Percentiles rank a stretch among this genome's conserved stretches.
Evolutionary conservation across 2,113 vertebrate genomes (phyloP).

Genomic region (Merops nubicus): DNA sequence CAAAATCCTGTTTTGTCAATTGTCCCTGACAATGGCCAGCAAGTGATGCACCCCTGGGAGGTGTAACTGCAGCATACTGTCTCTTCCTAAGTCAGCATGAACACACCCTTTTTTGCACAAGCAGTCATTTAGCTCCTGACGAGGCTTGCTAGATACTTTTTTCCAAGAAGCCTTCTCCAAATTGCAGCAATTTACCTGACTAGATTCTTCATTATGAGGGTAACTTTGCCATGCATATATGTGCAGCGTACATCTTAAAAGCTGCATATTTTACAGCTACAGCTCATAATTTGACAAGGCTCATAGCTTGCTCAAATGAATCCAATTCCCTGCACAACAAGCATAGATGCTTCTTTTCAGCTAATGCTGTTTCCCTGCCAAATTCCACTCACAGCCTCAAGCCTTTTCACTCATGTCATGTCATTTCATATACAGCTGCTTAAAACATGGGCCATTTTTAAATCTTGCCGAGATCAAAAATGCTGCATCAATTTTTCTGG

Average conservation of each 20-base stretch:
- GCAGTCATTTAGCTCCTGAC: background rate
- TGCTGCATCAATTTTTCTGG: background rate
- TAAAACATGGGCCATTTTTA: background rate
- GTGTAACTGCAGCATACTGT: background rate
- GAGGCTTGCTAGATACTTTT: background rate
- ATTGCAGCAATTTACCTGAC: slow-evolving; percentile 36
- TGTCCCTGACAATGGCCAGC: background rate
- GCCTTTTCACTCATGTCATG: slow-evolving; percentile 12
- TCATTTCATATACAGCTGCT: background rate
- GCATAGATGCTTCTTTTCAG: background rate
- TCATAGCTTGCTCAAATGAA: background rate
- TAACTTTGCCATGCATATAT: background rate
- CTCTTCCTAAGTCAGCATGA: slow-evolving; percentile 2
- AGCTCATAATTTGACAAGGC: slow-evolving; percentile 9
- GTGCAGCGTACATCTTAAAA: background rate
- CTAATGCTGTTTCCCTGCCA: background rate
- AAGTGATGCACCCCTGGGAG: background rate
- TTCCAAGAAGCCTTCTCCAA: background rate
- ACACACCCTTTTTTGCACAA: background rate
- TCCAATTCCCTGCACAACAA: background rate
- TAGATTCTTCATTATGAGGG: background rate
- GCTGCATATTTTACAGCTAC: slow-evolving; percentile 2
- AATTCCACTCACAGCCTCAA: background rate
- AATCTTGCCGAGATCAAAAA: background rate
- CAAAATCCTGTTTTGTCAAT: background rate